These are phyloP conservation scores for Chrysomela aeneicollis DNA, from an alignment of 2,888 invertebrate genomes.

Conservation along the genomic window DNA sequence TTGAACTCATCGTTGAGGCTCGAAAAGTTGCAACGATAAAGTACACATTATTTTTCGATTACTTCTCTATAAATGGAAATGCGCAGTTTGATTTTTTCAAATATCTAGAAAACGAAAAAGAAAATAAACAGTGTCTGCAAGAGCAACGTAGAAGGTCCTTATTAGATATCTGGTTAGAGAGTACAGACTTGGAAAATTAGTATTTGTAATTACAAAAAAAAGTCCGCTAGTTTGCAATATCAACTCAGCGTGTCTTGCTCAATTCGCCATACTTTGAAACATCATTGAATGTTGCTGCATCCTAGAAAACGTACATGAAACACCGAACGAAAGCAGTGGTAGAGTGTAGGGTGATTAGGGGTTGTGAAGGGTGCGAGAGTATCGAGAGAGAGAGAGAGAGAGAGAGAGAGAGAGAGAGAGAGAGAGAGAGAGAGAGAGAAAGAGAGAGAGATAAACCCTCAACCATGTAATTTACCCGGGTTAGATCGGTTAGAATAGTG, in stretches of 20 bases:
- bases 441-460: constrained; percentile 54
- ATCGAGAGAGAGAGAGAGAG: constrained; percentile 34
- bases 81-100: too few species aligned
- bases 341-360: constrained; percentile 41
- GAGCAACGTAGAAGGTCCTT: too few species aligned
- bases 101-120: too few species aligned
- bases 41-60: too few species aligned
- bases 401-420: constrained; percentile 38
- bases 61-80: too few species aligned
- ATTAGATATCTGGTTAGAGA: not conserved
- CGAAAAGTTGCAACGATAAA: too few species aligned
- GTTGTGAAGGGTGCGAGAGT: constrained; percentile 31
- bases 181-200: not conserved
- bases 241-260: too few species aligned
- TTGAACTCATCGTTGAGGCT: too few species aligned
- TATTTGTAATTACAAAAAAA: not conserved
- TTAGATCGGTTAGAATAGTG: constrained; percentile 80
- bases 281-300: too few species aligned
- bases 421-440: constrained; percentile 43
- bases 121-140: too few species aligned
- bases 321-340: constrained; percentile 11
- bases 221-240: too few species aligned
- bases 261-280: too few species aligned
- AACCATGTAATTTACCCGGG: constrained; percentile 61
- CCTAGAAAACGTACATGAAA: not conserved